A percentile compares a stretch with the other conserved stretches of the same genome.
Evolutionary conservation across 2,797 vertebrate genomes (phyloP).

Genomic region (Pipistrellus nathusii): DNA sequence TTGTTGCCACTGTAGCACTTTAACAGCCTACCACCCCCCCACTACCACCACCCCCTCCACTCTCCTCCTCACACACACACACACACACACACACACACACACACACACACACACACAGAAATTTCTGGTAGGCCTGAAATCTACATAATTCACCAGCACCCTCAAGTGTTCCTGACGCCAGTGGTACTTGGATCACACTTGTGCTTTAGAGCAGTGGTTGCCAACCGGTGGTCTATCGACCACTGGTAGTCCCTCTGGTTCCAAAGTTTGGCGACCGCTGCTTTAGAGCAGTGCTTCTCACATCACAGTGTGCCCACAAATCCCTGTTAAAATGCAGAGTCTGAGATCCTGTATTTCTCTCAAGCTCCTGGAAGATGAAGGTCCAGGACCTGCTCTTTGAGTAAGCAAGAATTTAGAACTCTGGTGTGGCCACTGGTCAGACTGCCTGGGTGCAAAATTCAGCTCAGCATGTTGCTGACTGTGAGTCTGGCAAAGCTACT

Average conservation of each 20-base stretch:
- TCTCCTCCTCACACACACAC: too few species aligned
- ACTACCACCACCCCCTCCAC: too few species aligned
- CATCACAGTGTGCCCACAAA: background rate
- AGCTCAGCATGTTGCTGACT: background rate
- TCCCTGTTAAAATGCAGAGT: background rate
- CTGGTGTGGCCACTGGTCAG: background rate
- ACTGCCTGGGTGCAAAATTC: background rate
- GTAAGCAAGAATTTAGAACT: background rate
- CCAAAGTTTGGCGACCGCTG: background rate
- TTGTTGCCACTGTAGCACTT: accelerated
- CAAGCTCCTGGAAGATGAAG: background rate
- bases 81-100: too few species aligned
- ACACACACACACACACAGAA: too few species aligned
- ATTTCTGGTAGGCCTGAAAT: background rate
- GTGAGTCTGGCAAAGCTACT: background rate
- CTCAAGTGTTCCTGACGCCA: background rate
- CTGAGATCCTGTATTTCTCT: background rate
- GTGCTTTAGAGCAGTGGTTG: background rate
- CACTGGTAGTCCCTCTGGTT: too few species aligned
- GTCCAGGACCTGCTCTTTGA: background rate
- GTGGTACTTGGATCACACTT: background rate
- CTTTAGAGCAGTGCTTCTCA: background rate
- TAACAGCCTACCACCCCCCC: background rate
- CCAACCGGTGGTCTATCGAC: too few species aligned
- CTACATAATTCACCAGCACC: background rate